Base-by-base conservation (phyloP, 2,888 invertebrate genomes). In the Drosophila antonietae region DNA sequence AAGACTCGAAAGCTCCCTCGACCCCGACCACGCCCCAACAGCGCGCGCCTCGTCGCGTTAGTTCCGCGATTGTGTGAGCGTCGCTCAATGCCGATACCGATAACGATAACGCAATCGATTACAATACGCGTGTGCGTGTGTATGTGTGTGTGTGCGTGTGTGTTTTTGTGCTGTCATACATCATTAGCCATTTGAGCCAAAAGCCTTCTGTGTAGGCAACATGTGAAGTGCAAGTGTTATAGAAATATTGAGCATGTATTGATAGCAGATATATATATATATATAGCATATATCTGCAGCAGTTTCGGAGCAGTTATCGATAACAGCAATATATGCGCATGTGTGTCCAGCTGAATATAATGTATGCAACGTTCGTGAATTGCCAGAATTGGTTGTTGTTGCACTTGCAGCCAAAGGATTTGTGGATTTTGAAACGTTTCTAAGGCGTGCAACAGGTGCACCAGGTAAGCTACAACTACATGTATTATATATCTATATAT, bases 391-490 rank as follows among this genome's bases (percentile, higher is more conserved):
- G 91, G 86, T 88, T 90, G 81, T 86, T 90, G 78, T 83, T 91
- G 85, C 89, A 88, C 67, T 88, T 91, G 80, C 91, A 90, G 85
- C 91, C 90, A 75, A 90, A 91, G 86, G 91, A 90, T 90, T 83
- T 90, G 82, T 90, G 91, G 88, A 90, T 91, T 80, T 89, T 91
- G 77, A 74, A 81, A 71, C 80, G 71, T 31, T 43, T 69, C 47
- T 80, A 71, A 62, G 75, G 18, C 52, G 73, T 78, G 88, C 82
- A 73, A 63, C 74, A 74, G 83, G 67, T 69, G 70, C 71, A 70
- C 72, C 74, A 74, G 77, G 81, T 81, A 59, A 77, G 82, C 23
- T 5, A 1, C 28, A 56, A 9, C 31, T 6, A 2, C 15, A n/a
- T 6, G 20, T 12, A 39, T 31, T 18, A 20, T 8, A 57, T 39